Evolutionary conservation across 2,888 invertebrate species (phyloP), one percentile per base, ranked within the genome.

Genomic region (Nebria salina): DNA sequence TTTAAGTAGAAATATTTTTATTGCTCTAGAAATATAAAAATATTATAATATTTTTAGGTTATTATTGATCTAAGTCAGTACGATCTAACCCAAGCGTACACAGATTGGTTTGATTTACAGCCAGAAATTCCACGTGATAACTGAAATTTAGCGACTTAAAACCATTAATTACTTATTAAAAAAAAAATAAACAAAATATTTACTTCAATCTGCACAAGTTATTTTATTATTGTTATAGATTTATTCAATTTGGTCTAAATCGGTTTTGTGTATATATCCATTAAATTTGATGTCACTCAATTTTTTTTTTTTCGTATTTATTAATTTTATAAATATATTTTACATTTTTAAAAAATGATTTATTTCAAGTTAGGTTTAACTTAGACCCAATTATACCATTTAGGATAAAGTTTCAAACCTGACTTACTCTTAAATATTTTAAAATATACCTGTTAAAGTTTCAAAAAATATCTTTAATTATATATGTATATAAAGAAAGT

Each of bases 101-200:
- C 95, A 2, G 90, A 92, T 84, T 96, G 95, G 95, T 94, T 92
- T 85, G 94, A 94, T 85, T 89, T 95, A 74, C 88, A 92, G 86
- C 93, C 93, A 4, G 93, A 92, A 87, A 83, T 74, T n/a, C 76
- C 76, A n/a, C 76, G 81, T 20, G 81, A 81, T 25, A 75, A 68
- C 65, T 78, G 66, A 78, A 54, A 11, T 13, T 11, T 66, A 54
- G 72, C 34, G 25, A 72, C 68, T 25, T 25, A 68, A 68, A 34
- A 34, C 1, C 2, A 4, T 34, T 5, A 34, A 34, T 34, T 34
- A 34, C 34, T 34, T 34, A 20, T 20, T 20, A 34, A 26, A 68
- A 25, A 25, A 8, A 3, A 68, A 68, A 68, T 8, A 25, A 7
- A 68, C 68, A 68, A 70, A 70, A 70, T 20, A 70, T 34, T 70